Base-by-base conservation (phyloP, 2,888 invertebrate genomes). In the Perizoma flavofasciatum region DNA sequence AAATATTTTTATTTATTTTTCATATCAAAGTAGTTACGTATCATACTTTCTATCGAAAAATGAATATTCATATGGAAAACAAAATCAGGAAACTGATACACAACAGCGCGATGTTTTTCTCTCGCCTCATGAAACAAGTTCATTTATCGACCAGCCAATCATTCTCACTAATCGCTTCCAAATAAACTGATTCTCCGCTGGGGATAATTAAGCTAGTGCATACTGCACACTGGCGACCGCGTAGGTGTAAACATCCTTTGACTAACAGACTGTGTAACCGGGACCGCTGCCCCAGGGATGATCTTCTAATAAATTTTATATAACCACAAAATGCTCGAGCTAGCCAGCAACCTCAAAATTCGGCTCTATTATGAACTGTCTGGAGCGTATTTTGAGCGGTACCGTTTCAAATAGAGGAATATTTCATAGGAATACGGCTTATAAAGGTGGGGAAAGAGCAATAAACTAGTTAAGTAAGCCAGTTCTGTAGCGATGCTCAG, bases 181-280 rank as follows among this genome's bases (percentile, higher is more conserved):
- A 63, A 1, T 6, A 43, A 40, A 39, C 47, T 64, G 65, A 50
- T 40, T 66, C 53, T 35, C 8, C 6, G 62, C 49, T 48, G 49
- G 56, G 55, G 66, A 77, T 79, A 83, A 81, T 84, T 78, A 79
- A 81, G 71, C 68, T 58, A 67, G 74, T 78, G 79, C 79, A 83
- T 75, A 73, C 79, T 81, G 76, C 76, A 80, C 67, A 69, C 58
- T 32, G n/a, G 7, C 56, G 67, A 64, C 68, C 58, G 62, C 51
- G 56, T 65, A 70, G 67, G 70, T 76, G 77, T 75, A 71, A 77
- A 77, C 73, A 77, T 72, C 71, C 77, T 81, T 81, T 80, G 78
- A 79, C 79, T 75, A 80, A 69, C 78, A 73, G 74, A 75, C 73
- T 73, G 77, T 76, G 66, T 76, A 78, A 72, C 70, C 58, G 67